These are phyloP conservation scores for Hipposideros armiger DNA, from an alignment of 2,113 vertebrate genomes.

Conservation along the genomic window DNA sequence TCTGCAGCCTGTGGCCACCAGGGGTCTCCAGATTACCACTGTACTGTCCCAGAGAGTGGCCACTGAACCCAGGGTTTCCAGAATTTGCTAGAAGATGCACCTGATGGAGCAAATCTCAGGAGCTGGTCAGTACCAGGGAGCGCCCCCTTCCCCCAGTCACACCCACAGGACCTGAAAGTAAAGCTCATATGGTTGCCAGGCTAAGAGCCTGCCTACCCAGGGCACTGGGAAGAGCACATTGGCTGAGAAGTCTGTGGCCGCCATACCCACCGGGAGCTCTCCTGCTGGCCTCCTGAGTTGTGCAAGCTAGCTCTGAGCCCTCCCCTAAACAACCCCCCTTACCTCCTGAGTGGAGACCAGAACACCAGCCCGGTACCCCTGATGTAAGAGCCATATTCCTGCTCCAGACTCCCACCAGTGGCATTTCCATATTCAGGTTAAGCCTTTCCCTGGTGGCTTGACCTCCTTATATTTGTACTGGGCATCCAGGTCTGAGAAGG, in stretches of 20 bases:
- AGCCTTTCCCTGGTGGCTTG: not conserved
- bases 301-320: not conserved
- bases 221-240: not conserved
- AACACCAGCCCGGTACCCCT: not conserved
- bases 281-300: not conserved
- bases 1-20: conserved; percentile 69
- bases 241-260: not conserved
- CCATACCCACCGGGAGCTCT: not conserved
- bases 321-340: not conserved
- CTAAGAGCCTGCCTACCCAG: not conserved
- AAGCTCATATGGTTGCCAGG: not conserved
- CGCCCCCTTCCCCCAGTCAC: not conserved
- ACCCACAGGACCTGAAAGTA: not conserved
- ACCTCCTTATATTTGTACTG: conserved; percentile 5
- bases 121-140: not conserved
- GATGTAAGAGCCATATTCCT: not conserved
- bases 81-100: conserved; percentile 69
- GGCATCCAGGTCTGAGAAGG: conserved; percentile 49
- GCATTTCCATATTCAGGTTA: conserved; percentile 3
- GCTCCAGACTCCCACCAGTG: not conserved
- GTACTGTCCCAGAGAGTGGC: not conserved
- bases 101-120: conserved; percentile 59
- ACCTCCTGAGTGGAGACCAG: conserved; percentile 20
- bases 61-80: not conserved
- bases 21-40: conserved; percentile 66